phyloP scores from a whole-genome alignment of 1,140 invertebrate species.

The Coptotermes formosanus region DNA sequence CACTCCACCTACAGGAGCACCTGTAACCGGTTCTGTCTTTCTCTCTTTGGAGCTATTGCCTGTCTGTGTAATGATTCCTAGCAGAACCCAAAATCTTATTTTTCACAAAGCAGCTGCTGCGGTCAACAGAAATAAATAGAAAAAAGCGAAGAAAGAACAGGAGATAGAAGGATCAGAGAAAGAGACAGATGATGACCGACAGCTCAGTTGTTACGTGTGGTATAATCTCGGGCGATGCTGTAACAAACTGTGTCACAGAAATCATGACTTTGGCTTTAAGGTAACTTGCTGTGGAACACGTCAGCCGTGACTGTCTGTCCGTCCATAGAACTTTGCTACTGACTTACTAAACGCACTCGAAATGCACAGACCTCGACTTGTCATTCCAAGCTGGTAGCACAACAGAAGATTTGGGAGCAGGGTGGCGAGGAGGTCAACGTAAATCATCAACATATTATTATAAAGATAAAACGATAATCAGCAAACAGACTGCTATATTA shows the following conservation, averaged over 20 bases:
- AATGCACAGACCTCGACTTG: too few relatives aligned
- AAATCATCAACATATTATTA: too few relatives aligned
- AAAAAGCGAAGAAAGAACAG: not conserved
- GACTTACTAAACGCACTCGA: too few relatives aligned
- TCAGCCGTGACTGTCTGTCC: not conserved
- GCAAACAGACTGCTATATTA: too few relatives aligned
- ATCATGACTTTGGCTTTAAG: not conserved
- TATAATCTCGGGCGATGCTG: not conserved
- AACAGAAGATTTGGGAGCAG: too few relatives aligned
- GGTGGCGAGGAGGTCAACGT: too few relatives aligned
- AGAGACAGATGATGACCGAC: not conserved
- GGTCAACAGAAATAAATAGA: not conserved
- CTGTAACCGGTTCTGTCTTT: not conserved
- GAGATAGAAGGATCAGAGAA: not conserved
- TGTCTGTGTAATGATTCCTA: slow-evolving; percentile 5
- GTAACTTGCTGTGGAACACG: not conserved
- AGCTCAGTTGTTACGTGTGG: not conserved
- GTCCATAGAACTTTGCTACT: too few relatives aligned
- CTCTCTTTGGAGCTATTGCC: not conserved
- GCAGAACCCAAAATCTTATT: not conserved
- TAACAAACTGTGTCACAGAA: slow-evolving; percentile 6
- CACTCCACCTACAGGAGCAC: slow-evolving; percentile 5
- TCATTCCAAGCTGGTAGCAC: too few relatives aligned
- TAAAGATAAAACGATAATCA: too few relatives aligned
- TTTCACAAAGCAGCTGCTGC: not conserved